These are phyloP conservation scores for Ecliptopera silaceata DNA, from an alignment of 2,888 invertebrate genomes.

Conservation along the genomic window DNA sequence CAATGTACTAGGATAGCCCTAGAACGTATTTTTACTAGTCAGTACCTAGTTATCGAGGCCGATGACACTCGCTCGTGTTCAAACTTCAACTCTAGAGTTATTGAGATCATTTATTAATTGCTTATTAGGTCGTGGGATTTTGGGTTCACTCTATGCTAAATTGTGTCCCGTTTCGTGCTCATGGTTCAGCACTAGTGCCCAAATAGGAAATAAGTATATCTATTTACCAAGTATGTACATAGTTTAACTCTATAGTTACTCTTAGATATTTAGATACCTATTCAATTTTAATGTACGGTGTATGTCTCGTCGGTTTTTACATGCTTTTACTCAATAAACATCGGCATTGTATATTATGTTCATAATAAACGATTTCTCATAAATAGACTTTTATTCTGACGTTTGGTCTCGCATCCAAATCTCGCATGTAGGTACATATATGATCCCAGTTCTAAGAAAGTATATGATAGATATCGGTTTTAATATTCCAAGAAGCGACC, in stretches of 20 bases:
- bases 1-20: slow-evolving; percentile 14
- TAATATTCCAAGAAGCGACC: not conserved
- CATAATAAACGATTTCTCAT: slow-evolving; percentile 76
- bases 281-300: slow-evolving; percentile 68
- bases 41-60: slow-evolving; percentile 24
- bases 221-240: slow-evolving; percentile 47
- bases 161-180: not conserved
- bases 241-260: slow-evolving; percentile 50
- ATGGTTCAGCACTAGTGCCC: slow-evolving; percentile 7
- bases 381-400: slow-evolving; percentile 51
- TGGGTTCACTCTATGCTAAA: slow-evolving; percentile 2
- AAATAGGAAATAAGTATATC: slow-evolving; percentile 34
- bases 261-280: slow-evolving; percentile 45
- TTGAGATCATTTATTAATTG: slow-evolving; percentile 1
- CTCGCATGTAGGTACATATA: too few species aligned
- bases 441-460: not conserved
- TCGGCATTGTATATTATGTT: slow-evolving; percentile 81
- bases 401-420: too few species aligned
- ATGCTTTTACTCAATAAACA: slow-evolving; percentile 80
- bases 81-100: not conserved
- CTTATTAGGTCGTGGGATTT: slow-evolving; percentile 2
- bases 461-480: not conserved
- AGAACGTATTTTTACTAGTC: slow-evolving; percentile 26
- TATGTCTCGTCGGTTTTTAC: slow-evolving; percentile 76
- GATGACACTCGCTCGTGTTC: slow-evolving; percentile 11